phyloP scores from a whole-genome alignment of 2,113 vertebrate genomes.

The Corynorhinus townsendii region DNA sequence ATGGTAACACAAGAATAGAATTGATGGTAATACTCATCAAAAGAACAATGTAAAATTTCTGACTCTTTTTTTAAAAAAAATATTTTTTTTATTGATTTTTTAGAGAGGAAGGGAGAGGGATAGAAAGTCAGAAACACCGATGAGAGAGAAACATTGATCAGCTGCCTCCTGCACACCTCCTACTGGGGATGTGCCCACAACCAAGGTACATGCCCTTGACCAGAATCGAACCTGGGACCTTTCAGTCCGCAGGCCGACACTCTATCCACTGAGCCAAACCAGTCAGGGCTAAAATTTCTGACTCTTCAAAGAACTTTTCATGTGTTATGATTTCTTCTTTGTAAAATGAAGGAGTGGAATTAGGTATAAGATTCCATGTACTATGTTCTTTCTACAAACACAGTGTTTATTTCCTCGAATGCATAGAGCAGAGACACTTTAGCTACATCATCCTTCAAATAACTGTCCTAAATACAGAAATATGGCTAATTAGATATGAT shows the following conservation, averaged over 20 bases:
- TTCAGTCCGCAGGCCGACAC: too few species aligned
- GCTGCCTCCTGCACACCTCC: too few species aligned
- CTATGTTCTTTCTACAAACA: neutral
- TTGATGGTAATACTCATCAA: neutral
- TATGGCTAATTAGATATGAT: neutral
- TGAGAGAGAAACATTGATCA: too few species aligned
- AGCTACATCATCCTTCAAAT: neutral
- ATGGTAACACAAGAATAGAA: neutral
- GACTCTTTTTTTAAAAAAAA: neutral
- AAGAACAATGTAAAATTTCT: neutral
- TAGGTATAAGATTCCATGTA: neutral
- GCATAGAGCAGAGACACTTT: neutral
- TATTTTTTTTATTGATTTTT: too few species aligned
- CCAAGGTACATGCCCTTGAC: too few species aligned
- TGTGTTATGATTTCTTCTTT: neutral
- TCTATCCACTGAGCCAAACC: too few species aligned
- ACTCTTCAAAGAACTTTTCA: neutral
- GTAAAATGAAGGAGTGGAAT: neutral
- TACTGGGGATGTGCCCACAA: too few species aligned
- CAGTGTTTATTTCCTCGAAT: neutral
- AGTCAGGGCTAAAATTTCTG: neutral
- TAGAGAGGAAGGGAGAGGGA: too few species aligned
- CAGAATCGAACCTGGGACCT: too few species aligned
- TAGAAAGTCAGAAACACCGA: too few species aligned
- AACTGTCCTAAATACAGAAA: neutral